Conservation (phyloP, 2,888 invertebrate species). For the Mylabris sibirica region DNA sequence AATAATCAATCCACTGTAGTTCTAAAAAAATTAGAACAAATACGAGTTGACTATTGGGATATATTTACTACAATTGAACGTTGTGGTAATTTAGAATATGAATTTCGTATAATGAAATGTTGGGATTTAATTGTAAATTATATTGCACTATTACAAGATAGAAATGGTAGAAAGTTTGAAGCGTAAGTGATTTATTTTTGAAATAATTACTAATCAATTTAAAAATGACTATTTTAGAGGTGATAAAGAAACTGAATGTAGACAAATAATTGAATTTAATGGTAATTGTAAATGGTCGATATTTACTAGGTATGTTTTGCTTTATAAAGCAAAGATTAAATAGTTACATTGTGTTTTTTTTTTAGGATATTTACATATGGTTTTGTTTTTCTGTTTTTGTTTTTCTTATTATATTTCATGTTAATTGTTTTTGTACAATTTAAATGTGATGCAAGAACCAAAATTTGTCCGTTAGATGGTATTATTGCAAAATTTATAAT, state of each 20-base stretch:
- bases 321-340: not conserved
- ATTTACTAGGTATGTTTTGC: not conserved
- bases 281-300: not conserved
- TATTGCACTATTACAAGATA: slow-evolving; percentile 39
- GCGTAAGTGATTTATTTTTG: slow-evolving; percentile 17
- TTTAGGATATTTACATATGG: not conserved
- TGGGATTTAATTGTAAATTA: slow-evolving; percentile 47
- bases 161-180: slow-evolving; percentile 17
- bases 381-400: not conserved
- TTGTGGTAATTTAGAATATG: slow-evolving; percentile 42
- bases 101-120: slow-evolving; percentile 41
- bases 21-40: slow-evolving; percentile 8
- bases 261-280: not conserved
- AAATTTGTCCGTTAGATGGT: slow-evolving; percentile 11
- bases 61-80: slow-evolving; percentile 33
- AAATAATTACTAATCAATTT: not conserved
- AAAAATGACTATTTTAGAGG: not conserved
- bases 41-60: slow-evolving; percentile 14
- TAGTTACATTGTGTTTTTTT: not conserved
- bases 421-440: slow-evolving; percentile 3
- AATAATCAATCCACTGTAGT: not conserved
- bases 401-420: not conserved
- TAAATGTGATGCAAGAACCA: not conserved
- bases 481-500: not conserved
- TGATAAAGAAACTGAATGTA: not conserved